Percentiles rank a stretch among this genome's conserved stretches.
phyloP scores from a whole-genome alignment of 2,113 vertebrate species.

The Tricholaema leucomelas region DNA sequence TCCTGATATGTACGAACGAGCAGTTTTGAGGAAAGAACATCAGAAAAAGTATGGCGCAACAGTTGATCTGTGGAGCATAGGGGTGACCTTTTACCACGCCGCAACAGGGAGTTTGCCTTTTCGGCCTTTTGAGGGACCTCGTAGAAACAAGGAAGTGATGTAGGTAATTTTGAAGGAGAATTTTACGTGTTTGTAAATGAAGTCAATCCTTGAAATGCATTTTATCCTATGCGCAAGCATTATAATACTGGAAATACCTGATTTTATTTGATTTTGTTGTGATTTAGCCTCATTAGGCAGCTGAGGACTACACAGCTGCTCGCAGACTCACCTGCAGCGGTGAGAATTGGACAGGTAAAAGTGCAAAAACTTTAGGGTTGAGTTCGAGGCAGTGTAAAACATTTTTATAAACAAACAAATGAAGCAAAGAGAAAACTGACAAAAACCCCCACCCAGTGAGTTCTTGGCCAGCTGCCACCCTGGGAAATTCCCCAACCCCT shows the following conservation, averaged over 20 bases:
- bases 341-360: not conserved
- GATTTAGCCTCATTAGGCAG: not conserved
- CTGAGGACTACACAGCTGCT: not conserved
- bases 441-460: not conserved
- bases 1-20: slow-evolving; percentile 97
- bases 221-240: not conserved
- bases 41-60: slow-evolving; percentile 97
- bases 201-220: not conserved
- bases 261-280: not conserved
- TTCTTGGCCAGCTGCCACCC: not conserved
- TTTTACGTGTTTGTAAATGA: not conserved
- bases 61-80: slow-evolving; percentile 98
- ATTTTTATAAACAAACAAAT: not conserved
- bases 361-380: not conserved
- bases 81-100: slow-evolving; percentile 96
- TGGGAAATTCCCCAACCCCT: not conserved
- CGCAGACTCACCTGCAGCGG: accelerated
- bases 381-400: not conserved
- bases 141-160: slow-evolving; percentile 99
- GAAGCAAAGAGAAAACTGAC: not conserved
- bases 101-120: slow-evolving; percentile 96
- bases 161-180: slow-evolving; percentile 74
- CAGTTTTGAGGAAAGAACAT: slow-evolving; percentile 95
- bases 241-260: not conserved
- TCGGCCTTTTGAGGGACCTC: slow-evolving; percentile 95